Evolutionary conservation across 2,113 vertebrate genomes (phyloP), one percentile per base, ranked within the genome.

Genomic region (Ibidorhyncha struthersii): DNA sequence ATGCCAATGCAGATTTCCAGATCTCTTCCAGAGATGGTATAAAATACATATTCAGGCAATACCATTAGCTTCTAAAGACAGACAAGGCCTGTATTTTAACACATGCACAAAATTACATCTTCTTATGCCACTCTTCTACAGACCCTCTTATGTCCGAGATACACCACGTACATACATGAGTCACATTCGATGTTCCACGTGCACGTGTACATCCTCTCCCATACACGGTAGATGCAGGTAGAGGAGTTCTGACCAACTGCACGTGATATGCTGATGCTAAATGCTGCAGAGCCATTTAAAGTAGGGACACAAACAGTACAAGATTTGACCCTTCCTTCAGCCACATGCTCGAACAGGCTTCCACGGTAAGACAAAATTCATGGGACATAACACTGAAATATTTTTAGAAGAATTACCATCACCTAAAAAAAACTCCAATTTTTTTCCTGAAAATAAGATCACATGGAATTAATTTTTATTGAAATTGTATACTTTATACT

Each of bases 121-220:
- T 55, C 53, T 69, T 14, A 6, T 6, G 40, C 45, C 6, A 22
- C 43, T 73, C 38, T 66, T 4, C 55, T 18, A 4, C 2, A 47
- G 49, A 20, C 14, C n/a, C 26, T 25, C n/a, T 43, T 43, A 1
- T 21, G 45, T 4, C 49, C 0, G 1, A 50, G 63, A 10, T 5
- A 26, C 4, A 23, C 18, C 5, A 1, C 1, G 12, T 2, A 4
- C 0, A 0, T 7, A 15, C 19, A 12, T 0, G 22, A 62, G 55
- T 4, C 56, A 25, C 59, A 19, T 12, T 6, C 0, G 0, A 41
- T 15, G 52, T 12, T 56, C 59, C 83, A 63, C 1, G 15, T 11
- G 43, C 36, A 8, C 0, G 27, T 14, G 62, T 10, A 8, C 4
- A 8, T 43, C 63, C 74, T 27, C 65, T 53, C 32, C 20, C 0